phyloP scores from a whole-genome alignment of 2,888 invertebrate species.

The Encarsia formosa region DNA sequence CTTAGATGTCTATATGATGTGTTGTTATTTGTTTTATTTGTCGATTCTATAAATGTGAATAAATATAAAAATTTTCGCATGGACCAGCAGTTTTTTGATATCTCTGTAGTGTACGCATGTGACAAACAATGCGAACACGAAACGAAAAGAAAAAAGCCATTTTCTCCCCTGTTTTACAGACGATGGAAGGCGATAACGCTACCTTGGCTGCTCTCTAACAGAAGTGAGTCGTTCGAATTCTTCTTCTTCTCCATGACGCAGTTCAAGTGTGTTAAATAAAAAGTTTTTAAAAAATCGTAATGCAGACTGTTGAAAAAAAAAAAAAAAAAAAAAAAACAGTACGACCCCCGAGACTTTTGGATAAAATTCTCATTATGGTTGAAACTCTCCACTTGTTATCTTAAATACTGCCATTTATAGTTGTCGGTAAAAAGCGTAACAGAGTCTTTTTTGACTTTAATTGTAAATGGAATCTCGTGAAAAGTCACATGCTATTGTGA shows the following conservation, averaged over 20 bases:
- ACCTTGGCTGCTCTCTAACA: slow-evolving; percentile 51
- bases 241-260: slow-evolving; percentile 16
- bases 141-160: slow-evolving; percentile 22
- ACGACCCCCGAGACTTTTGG: slow-evolving; percentile 19
- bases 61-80: slow-evolving; percentile 19
- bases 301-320: slow-evolving; percentile 18
- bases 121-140: slow-evolving; percentile 6
- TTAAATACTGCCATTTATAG: slow-evolving; percentile 24
- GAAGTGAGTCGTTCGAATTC: slow-evolving; percentile 44
- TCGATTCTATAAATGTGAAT: slow-evolving; percentile 18
- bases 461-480: slow-evolving; percentile 16
- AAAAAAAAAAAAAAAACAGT: too few relatives aligned
- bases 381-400: slow-evolving; percentile 22
- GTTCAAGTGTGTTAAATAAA: slow-evolving; percentile 9
- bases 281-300: slow-evolving; percentile 8
- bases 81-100: slow-evolving; percentile 21
- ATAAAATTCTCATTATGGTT: slow-evolving; percentile 11
- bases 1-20: slow-evolving; percentile 17
- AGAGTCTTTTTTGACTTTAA: slow-evolving; percentile 12
- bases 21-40: slow-evolving; percentile 22
- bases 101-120: slow-evolving; percentile 28
- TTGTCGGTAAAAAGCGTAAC: slow-evolving; percentile 5
- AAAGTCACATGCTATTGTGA: slow-evolving; percentile 8
- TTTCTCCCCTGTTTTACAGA: slow-evolving; percentile 48
- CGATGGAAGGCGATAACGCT: slow-evolving; percentile 49